Conservation (phyloP, 2,797 vertebrate species). For the Danio tinwini region DNA sequence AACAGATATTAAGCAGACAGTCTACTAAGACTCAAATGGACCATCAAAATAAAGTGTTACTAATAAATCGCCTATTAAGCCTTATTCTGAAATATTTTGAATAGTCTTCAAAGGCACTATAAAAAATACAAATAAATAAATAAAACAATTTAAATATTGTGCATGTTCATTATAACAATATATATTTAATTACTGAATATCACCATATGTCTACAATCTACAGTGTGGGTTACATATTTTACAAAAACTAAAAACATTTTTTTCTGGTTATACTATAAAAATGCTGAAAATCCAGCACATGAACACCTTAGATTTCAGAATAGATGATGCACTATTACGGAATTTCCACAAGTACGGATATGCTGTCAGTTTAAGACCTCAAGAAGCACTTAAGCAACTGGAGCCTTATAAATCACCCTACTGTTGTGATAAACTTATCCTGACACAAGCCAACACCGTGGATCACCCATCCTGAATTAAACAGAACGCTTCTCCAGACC, state of each 20-base stretch:
- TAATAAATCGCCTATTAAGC: too few relatives aligned
- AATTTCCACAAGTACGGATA: background rate
- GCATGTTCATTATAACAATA: too few relatives aligned
- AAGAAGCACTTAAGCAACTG: background rate
- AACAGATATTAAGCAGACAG: too few relatives aligned
- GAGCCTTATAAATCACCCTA: constrained; percentile 11
- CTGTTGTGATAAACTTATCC: constrained; percentile 19
- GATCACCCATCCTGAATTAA: background rate
- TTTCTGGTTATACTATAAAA: background rate
- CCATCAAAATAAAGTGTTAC: too few relatives aligned
- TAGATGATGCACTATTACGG: background rate
- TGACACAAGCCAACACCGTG: background rate
- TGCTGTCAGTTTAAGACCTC: constrained; percentile 1
- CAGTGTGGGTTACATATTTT: background rate
- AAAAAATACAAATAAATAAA: too few relatives aligned
- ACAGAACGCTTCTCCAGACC: background rate
- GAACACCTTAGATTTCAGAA: background rate
- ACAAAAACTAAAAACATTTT: too few relatives aligned
- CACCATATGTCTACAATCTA: too few relatives aligned
- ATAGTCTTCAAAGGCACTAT: too few relatives aligned
- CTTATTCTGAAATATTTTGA: too few relatives aligned
- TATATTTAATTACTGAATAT: too few relatives aligned
- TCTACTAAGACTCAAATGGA: too few relatives aligned
- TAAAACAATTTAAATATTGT: too few relatives aligned
- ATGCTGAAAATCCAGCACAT: background rate